Evolutionary conservation across 2,888 invertebrate genomes (phyloP), one percentile per base, ranked within the genome.

Genomic region (Hirudinaria manillensis): DNA sequence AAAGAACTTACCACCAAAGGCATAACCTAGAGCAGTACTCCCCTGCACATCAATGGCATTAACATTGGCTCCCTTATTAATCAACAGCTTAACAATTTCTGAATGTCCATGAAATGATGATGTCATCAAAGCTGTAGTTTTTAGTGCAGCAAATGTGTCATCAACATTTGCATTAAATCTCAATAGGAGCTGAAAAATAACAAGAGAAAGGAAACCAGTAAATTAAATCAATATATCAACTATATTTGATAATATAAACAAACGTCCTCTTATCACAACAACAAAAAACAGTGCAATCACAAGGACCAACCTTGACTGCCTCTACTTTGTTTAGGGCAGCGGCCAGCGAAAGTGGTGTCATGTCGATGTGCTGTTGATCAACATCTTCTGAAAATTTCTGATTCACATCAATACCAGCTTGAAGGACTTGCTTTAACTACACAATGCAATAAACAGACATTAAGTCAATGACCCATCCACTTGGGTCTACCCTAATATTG

Each of bases 91-190:
- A n/a, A 80, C 79, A 34, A 79, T 75, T n/a, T 80, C 79, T 16
- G 70, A 70, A 66, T 80, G 79, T 24, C 80, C 80, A 61, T 80
- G 80, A 70, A 80, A 80, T 7, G 79, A 70, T 34, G 80, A 77
- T 55, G 80, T 80, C 80, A 80, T 80, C 75, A 80, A 72, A 2
- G 80, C 78, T 16, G 80, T 80, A 27, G 80, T 80, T 66, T 79
- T 78, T 29, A 80, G 78, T 16, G 78, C 56, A 19, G 80, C 80
- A 76, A 80, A 80, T 0, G 80, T 74, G 51, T 65, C 66, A 61
- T 80, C 77, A 6, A 78, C 78, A 45, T 78, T 75, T 3, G 79
- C 79, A 3, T 77, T 77, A 67, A 78, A 55, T 36, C 72, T 75
- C n/a, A 80, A 71, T 66, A 80, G 73, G 13, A 78, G 72, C 79